Base-by-base conservation (phyloP, 2,113 vertebrate genomes). In the Plectropomus leopardus region DNA sequence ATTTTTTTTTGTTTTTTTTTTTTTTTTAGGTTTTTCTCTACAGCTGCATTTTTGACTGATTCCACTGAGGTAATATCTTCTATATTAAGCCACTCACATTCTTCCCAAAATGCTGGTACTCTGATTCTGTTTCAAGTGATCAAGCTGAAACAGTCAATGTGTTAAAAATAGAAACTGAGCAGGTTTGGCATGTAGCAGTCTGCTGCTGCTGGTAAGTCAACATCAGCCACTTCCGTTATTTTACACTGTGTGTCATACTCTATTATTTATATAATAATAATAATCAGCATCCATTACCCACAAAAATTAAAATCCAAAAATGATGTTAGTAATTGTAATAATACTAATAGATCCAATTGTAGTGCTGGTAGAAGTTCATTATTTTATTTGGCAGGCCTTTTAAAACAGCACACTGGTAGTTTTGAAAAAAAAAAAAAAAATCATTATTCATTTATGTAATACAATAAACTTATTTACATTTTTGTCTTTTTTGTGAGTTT, bases 101-200 rank as follows among this genome's bases (percentile, higher is more conserved):
- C 47, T 26, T 21, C 26, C 54, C 0, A 44, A 72, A n/a, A 59
- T 34, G 34, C 9, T 14, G 44, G 48, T 5, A 36, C 15, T 32
- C 57, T 59, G 81, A 60, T 45, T 81, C 6, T 47, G 58, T 65
- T 79, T 47, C 58, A 82, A 66, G 42, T 17, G 13, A 48, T 67
- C 65, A 57, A 40, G 50, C 65, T 72, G n/a, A 40, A 64, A 72
- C 60, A 73, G 72, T 86, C 72, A 72, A 23, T 24, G 66, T 44
- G 65, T 79, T 86, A 89, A 89, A 91, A 84, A 90, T 87, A 91
- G 82, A 60, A 45, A 60, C 9, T 34, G 45, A 74, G 5, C 76
- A 79, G 61, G 64, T 57, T 64, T 54, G 24, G 69, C 67, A 79
- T 61, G 57, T 23, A 15, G 30, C 30, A 53, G 64, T 28, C 19